These are phyloP conservation scores for Drymodes brunneopygia DNA, from an alignment of 2,113 vertebrate genomes.

Conservation along the genomic window DNA sequence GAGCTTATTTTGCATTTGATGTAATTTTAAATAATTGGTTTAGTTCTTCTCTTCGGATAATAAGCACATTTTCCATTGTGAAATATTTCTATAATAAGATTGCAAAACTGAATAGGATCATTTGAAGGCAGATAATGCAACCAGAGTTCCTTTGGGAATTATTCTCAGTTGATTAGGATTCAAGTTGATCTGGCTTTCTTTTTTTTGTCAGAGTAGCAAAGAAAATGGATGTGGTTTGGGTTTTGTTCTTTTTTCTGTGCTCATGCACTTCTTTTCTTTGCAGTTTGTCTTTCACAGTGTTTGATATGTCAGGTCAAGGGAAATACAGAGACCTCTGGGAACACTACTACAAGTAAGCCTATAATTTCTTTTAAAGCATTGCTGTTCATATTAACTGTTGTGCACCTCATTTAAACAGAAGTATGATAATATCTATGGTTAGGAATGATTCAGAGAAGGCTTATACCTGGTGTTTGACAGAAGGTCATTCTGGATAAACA, in stretches of 20 bases:
- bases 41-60: neutral
- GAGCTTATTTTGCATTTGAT: neutral
- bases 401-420: neutral
- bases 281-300: conserved; percentile 97
- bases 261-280: neutral
- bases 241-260: neutral
- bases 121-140: neutral
- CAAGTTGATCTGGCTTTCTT: neutral
- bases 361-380: neutral
- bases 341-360: conserved; percentile 97
- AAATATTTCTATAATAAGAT: neutral
- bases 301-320: conserved; percentile 99
- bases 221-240: neutral
- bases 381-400: neutral
- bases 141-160: neutral
- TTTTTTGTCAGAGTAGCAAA: neutral
- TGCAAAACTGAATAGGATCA: neutral
- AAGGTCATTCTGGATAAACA: neutral
- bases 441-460: neutral
- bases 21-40: neutral
- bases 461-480: neutral
- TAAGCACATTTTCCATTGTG: neutral
- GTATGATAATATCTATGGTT: neutral
- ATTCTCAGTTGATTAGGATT: neutral
- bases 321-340: conserved; percentile 99